Evolutionary conservation across 2,888 invertebrate species (phyloP).

Genomic region (Coleophora flavipennella): DNA sequence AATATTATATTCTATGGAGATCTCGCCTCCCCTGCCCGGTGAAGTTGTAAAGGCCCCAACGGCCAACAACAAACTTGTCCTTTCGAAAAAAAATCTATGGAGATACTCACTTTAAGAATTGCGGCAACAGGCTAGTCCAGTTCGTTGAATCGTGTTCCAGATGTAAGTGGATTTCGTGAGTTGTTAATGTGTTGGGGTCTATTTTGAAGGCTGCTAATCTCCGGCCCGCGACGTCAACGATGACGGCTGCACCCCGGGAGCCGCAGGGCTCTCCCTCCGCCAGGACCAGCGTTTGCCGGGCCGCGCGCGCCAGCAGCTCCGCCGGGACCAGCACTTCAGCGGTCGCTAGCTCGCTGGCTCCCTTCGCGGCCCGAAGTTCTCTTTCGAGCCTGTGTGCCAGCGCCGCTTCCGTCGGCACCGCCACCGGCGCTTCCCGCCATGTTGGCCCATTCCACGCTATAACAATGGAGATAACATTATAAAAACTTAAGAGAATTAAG

Average conservation of each 20-base stretch:
- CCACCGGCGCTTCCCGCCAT: slow-evolving; percentile 62
- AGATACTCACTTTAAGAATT: slow-evolving; percentile 88
- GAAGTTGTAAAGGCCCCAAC: no score
- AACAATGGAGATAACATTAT: slow-evolving; percentile 38
- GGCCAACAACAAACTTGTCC: no score
- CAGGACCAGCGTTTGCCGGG: slow-evolving; percentile 84
- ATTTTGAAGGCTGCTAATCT: slow-evolving; percentile 87
- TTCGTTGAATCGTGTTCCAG: slow-evolving; percentile 89
- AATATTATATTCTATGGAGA: no score
- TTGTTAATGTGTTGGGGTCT: slow-evolving; percentile 89
- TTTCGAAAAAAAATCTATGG: no score
- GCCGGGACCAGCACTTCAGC: slow-evolving; percentile 90
- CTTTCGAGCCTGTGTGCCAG: slow-evolving; percentile 83
- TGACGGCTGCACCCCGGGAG: slow-evolving; percentile 87
- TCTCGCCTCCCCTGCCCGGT: no score
- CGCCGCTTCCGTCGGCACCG: slow-evolving; percentile 75
- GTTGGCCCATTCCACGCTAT: slow-evolving; percentile 60
- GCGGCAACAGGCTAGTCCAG: slow-evolving; percentile 90
- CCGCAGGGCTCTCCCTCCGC: slow-evolving; percentile 94
- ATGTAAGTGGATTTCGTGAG: slow-evolving; percentile 91
- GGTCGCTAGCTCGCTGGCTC: slow-evolving; percentile 82
- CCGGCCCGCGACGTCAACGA: slow-evolving; percentile 85
- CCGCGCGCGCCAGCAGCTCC: slow-evolving; percentile 84
- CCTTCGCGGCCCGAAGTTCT: slow-evolving; percentile 85
- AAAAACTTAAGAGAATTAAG: slow-evolving; percentile 12